Base-by-base conservation (phyloP, 2,888 invertebrate species). In the Anagyrus pseudococci region DNA sequence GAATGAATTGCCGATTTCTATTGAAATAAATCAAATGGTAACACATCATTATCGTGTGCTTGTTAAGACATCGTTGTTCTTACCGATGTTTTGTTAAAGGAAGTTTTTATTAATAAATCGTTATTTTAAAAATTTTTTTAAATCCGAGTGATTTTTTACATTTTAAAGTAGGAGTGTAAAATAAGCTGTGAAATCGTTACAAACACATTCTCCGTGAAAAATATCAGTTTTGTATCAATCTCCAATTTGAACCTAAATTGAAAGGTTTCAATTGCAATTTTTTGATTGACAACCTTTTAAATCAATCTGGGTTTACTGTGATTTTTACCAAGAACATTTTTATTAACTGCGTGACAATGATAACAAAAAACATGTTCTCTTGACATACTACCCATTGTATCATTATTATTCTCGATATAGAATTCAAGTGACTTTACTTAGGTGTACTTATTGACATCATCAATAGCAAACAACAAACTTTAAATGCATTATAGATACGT, bases 401-500 rank as follows among this genome's bases (percentile, higher is more conserved):
- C 40, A 41, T 60, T 20, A 55, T 13, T 49, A 50, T 4, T 8
- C 7, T 43, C 4, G 17, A 41, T 17, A 23, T 13, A 50, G 50
- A 56, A 61, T 46, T 61, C 29, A 54, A 54, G 22, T 46, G 46
- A 56, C 1, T 41, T 29, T 54, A 10, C 25, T 20, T 58, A 54
- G 55, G 19, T 58, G 58, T 66, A 66, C 62, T 59, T 62, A 66
- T 56, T 29, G 44, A 20, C 54, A 33, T n/a, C 22, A 43, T 57
- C n/a, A 50, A 50, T 62, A 20, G 22, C 40, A 37, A 41, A 22
- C 10, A 57, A 17, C 48, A 33, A 55, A 57, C 6, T 26, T 23
- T 29, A n/a, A n/a, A n/a, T n/a, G n/a, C n/a, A n/a, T n/a, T n/a
- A n/a, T 7, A 46, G 23, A 19, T 20, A 57, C 20, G 23, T 49